Base-by-base conservation (phyloP, 2,888 invertebrate genomes). In the Heliconius charithonia region DNA sequence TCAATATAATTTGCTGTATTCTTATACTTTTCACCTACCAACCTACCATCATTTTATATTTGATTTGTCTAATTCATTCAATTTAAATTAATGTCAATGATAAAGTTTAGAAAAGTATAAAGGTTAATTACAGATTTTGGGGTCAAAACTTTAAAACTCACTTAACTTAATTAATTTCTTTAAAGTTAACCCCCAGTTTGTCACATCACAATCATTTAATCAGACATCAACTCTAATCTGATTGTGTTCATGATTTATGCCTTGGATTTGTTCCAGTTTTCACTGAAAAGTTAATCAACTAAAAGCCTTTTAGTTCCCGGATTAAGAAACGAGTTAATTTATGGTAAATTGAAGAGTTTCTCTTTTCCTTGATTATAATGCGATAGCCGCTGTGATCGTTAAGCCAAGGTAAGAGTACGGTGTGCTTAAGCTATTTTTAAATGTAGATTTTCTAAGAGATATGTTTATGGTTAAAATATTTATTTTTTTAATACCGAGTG, bases 281-380 rank as follows among this genome's bases (percentile, higher is more conserved):
- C 86, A 89, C 87, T 92, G 90, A 91, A 92, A 93, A 92, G 90
- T 93, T 94, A 93, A 94, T 94, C 93, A 92, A 90, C 89, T 94
- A 93, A 94, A 91, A 93, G 92, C 88, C 87, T 90, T 92, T 92
- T 90, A 87, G 87, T 89, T 88, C 83, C 85, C 81, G 86, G 88
- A 91, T 90, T 89, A 92, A 92, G 89, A 89, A 91, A 89, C 88
- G 88, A 90, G 91, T 92, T 92, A 91, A 92, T 91, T 92, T 91
- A 91, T 90, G 85, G 87, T 84, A 86, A 89, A 90, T 88, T 90
- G 89, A 89, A 89, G 87, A 88, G 88, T 87, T 87, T 87, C 85
- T 81, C 83, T 90, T 85, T 87, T 82, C 84, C 87, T 87, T 89
- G 89, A 91, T 90, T 90, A 89, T 87, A 85, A 84, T 86, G 84